phyloP scores from a whole-genome alignment of 1,140 invertebrate species.

The Pararge aegeria region DNA sequence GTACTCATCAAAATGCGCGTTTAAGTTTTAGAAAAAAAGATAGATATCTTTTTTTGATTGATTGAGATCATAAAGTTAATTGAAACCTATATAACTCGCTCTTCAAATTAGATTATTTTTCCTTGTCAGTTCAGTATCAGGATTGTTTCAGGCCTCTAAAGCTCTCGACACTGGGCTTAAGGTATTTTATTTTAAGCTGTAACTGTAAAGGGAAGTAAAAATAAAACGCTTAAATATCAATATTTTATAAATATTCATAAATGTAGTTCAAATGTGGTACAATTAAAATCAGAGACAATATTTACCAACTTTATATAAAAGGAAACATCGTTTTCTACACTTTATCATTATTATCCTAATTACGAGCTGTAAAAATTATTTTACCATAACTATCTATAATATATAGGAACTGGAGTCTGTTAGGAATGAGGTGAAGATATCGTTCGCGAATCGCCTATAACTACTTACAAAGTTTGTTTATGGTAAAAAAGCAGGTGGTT shows the following conservation, averaged over 20 bases:
- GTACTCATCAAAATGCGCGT: too few relatives aligned
- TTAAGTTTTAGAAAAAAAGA: too few relatives aligned
- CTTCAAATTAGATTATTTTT: too few relatives aligned
- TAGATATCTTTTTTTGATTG: too few relatives aligned
- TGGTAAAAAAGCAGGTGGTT: constrained; percentile 32
- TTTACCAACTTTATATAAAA: constrained; percentile 75
- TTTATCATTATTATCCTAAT: constrained; percentile 67
- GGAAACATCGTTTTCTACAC: constrained; percentile 77
- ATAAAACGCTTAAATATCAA: constrained; percentile 69
- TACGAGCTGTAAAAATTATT: constrained; percentile 62
- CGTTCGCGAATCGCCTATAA: constrained; percentile 16
- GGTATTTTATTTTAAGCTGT: not conserved
- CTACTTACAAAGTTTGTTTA: constrained; percentile 31
- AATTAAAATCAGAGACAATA: constrained; percentile 77
- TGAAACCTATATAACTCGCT: too few relatives aligned
- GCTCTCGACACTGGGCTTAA: too few relatives aligned
- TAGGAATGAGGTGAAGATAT: constrained; percentile 51
- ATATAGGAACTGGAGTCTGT: constrained; percentile 68
- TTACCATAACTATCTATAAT: constrained; percentile 60
- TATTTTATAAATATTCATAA: constrained; percentile 79
- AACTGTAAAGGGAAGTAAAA: constrained; percentile 23
- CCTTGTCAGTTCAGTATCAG: too few relatives aligned
- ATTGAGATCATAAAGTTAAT: too few relatives aligned
- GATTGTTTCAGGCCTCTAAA: too few relatives aligned
- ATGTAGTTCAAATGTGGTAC: constrained; percentile 77